Evolutionary conservation across 35 echinoderm and acorn worm genomes (phyloP), one percentile per base, ranked within the genome.

Genomic region (Eucidaris tribuloides): DNA sequence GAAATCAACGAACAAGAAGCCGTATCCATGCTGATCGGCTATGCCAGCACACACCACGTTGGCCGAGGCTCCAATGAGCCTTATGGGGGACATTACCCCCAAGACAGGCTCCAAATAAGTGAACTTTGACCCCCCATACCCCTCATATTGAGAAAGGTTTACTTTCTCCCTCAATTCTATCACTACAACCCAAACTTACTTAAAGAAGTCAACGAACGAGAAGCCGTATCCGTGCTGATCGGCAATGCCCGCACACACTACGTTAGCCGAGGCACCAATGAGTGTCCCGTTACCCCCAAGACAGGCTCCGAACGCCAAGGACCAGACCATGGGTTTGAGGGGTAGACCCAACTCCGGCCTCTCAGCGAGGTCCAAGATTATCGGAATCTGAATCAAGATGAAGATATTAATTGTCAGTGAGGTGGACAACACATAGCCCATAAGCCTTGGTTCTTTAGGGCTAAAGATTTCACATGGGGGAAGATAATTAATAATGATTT

Each of bases 241-340:
- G 24, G 96, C 96, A 14, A 99, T 93, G 1, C 96, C 90, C 42
- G 91, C 96, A 92, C 90, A 99, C 20, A 97, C 94, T 6, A 99
- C 96, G 76, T 99, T 99, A 58, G 96, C 96, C 3, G 90, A 99
- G n/a, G 96, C 96, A 15, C 96, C 96, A 32, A 99, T 99, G n/a
- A 99, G 87, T 27, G 96, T 99, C 44, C 96, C 96, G 37, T 99
- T 99, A 18, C 96, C 96, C 44, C 96, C 96, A 11, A 99, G 91
- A 81, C 96, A 99, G 2, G 94, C 96, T 31, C 96, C 96, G 77
- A 93, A 99, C 38, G 96, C 96, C 28, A 99, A 62, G 5, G 96
- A 62, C 94, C 96, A 99, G 49, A 99, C 96, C 81, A 93, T 58
- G 58, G 96, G 96, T 65, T 99, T 83, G 0, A 99, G 71, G 36